Evolutionary conservation across 2,888 invertebrate genomes (phyloP), one percentile per base, ranked within the genome.

Genomic region (Cynaeus angustus): DNA sequence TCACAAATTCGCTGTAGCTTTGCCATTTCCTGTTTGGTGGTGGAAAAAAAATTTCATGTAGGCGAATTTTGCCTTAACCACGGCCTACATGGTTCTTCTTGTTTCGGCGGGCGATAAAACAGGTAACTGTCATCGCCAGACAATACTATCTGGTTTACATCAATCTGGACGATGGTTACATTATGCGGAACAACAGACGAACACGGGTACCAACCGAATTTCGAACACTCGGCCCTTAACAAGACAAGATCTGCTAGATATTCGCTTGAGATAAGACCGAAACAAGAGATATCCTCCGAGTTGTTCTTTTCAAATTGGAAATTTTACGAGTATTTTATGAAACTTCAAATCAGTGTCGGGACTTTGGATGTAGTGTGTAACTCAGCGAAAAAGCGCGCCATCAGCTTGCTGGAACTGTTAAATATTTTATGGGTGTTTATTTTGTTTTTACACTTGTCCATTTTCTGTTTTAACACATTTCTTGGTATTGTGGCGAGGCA

Each of bases 141-240:
- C 80, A 81, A 81, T 80, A 77, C 80, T 79, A 80, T 81, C 81
- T 74, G 43, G 72, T 77, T 79, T 75, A 79, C 78, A 81, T 80
- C 80, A 75, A 79, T 80, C 79, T 73, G 71, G 74, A 73, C 76
- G 78, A 79, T 80, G 77, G 78, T 75, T 77, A 75, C 75, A 80
- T 80, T 80, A 80, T 79, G 75, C 78, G 68, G 74, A 75, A 80
- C 80, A 80, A 77, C 78, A 73, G 70, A 66, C 73, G 74, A 79
- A 80, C 69, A 71, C 56, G 58, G 66, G 52, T 61, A 41, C 10
- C 12, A 67, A 67, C 66, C 66, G 66, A 70, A 70, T 62, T 67
- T 65, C 38, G 66, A 67, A 59, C 55, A 66, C 67, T 38, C 66
- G 55, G 52, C 41, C 56, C 61, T 68, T 62, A 56, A 50, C 56